Evolutionary conservation across 2,888 invertebrate genomes (phyloP).

Genomic region (Catonia carolina): DNA sequence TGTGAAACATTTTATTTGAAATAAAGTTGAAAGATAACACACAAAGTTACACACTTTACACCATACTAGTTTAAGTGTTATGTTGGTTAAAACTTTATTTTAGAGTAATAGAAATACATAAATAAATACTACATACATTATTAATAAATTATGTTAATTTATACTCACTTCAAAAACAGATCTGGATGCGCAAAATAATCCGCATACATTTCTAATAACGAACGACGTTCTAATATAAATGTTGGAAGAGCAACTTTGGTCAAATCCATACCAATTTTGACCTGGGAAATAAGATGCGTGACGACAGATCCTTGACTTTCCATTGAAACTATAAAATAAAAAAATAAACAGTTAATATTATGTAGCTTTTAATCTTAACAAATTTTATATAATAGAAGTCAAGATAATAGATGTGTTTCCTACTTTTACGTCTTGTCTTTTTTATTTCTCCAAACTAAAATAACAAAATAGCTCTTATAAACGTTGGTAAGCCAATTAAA

Average conservation of each 20-base stretch:
- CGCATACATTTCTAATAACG: constrained; percentile 98
- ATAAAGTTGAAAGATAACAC: no score
- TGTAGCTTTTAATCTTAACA: background rate
- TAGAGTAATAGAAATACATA: no score
- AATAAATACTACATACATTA: no score
- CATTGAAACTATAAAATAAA: constrained; percentile 51
- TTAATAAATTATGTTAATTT: no score
- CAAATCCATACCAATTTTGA: constrained; percentile 99
- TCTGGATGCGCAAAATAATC: constrained; percentile 99
- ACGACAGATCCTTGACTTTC: constrained; percentile 97
- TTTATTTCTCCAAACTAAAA: no score
- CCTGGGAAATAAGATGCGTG: constrained; percentile 92
- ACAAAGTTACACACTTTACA: no score
- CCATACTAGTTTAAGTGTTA: no score
- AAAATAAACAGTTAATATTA: background rate
- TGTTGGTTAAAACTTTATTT: no score
- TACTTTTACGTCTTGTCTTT: no score
- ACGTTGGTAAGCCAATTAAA: no score
- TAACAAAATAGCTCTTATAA: no score
- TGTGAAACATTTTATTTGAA: no score
- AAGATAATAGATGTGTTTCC: constrained; percentile 3
- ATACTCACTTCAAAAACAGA: constrained; percentile 74
- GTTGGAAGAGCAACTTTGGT: constrained; percentile 98
- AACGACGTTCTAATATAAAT: constrained; percentile 94
- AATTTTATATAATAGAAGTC: background rate